Evolutionary conservation across 2,113 vertebrate genomes (phyloP).

Genomic region (Dromaius novaehollandiae): DNA sequence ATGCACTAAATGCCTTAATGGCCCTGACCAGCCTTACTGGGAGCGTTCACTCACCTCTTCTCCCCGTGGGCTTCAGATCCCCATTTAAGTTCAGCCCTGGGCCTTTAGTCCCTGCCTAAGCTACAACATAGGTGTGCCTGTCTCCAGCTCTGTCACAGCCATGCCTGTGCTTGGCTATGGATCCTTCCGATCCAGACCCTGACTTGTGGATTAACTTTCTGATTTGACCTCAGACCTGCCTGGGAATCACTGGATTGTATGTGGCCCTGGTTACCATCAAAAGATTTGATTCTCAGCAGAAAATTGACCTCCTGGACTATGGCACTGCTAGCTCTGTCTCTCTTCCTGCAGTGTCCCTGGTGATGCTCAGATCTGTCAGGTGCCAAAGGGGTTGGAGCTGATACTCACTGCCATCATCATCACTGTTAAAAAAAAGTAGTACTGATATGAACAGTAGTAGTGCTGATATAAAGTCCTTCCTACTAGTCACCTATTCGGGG

Average conservation of each 20-base stretch:
- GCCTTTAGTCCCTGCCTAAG: no score
- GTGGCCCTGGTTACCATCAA: no score
- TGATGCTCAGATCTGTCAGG: background rate
- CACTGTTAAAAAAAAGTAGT: background rate
- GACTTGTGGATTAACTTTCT: background rate
- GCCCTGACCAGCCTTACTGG: background rate
- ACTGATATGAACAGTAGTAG: background rate
- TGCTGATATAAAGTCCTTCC: background rate
- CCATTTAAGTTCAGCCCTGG: no score
- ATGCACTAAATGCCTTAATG: background rate
- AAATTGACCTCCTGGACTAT: background rate
- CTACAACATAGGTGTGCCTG: background rate
- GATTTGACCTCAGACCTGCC: no score
- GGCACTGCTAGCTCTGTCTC: background rate
- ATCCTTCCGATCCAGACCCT: background rate
- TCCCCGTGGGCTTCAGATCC: no score
- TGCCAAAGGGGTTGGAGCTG: background rate
- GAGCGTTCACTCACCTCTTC: background rate
- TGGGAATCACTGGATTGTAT: no score
- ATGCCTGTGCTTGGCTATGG: background rate
- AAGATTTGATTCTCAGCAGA: no score
- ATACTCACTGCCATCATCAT: background rate
- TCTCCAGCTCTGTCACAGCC: background rate
- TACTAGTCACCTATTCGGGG: background rate
- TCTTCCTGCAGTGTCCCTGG: background rate